Conservation (phyloP, 2,113 vertebrate genomes). For the Cettia cetti region DNA sequence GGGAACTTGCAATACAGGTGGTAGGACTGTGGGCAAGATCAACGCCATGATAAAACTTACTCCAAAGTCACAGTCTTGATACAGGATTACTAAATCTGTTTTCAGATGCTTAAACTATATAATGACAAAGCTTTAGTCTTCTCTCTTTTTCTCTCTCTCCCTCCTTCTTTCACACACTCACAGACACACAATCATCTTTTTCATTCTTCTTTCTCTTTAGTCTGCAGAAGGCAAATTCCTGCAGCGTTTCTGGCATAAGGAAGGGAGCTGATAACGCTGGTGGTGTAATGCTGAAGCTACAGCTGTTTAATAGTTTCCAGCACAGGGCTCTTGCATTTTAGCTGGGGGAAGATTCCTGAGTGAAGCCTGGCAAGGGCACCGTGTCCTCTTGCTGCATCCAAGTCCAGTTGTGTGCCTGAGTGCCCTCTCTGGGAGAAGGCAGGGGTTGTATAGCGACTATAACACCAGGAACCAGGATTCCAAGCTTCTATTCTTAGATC, state of each 20-base stretch:
- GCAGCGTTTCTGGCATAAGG: neutral
- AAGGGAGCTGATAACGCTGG: neutral
- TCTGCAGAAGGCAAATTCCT: conserved; percentile 6
- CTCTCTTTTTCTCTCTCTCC: neutral
- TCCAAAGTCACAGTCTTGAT: neutral
- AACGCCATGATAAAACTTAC: neutral
- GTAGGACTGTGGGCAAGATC: neutral
- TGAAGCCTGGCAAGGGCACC: neutral
- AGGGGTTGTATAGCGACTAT: rapidly evolving
- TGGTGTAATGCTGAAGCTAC: neutral
- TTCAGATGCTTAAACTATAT: neutral
- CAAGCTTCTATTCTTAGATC: neutral
- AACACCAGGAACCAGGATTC: neutral
- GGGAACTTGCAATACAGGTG: neutral
- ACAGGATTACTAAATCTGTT: neutral
- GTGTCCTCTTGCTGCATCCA: neutral
- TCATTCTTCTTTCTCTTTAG: neutral
- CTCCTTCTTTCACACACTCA: neutral
- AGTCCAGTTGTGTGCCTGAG: neutral
- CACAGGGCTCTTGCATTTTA: neutral
- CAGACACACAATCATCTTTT: neutral
- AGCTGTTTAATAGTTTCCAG: neutral
- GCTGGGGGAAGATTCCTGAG: neutral
- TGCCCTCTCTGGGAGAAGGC: neutral
- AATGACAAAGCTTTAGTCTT: neutral